Evolutionary conservation across 1,140 invertebrate species (phyloP).

Genomic region (Dermatophagoides farinae): DNA sequence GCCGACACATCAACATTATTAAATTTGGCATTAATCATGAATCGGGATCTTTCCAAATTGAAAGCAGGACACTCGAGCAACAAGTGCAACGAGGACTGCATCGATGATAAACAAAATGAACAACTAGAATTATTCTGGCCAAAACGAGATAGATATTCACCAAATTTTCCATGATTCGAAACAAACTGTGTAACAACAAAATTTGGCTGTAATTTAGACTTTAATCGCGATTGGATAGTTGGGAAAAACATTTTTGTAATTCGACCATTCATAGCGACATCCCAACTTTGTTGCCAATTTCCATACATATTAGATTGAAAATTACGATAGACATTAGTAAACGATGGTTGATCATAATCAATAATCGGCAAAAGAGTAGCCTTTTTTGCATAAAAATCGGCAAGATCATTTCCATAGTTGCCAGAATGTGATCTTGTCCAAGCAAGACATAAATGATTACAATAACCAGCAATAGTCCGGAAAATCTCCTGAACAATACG

Average conservation of each 20-base stretch:
- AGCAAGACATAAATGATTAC: too few species aligned
- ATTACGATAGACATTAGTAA: neutral
- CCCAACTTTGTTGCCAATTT: neutral
- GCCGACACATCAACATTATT: too few species aligned
- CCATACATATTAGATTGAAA: neutral
- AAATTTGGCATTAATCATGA: too few species aligned
- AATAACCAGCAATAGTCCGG: neutral
- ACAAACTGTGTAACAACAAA: neutral
- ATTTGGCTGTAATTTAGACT: neutral
- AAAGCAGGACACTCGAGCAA: too few species aligned
- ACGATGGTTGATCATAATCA: neutral
- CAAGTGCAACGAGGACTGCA: too few species aligned
- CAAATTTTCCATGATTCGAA: neutral
- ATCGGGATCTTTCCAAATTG: too few species aligned
- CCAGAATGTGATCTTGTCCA: too few species aligned
- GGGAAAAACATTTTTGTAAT: neutral
- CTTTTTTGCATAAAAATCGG: neutral
- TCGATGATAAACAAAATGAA: too few species aligned
- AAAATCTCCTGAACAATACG: neutral
- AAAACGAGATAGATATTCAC: neutral
- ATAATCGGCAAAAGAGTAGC: neutral
- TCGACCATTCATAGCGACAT: neutral
- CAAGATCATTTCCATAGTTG: neutral
- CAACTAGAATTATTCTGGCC: too few species aligned
- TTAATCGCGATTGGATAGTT: neutral